Percentiles rank a stretch among this genome's conserved stretches.
phyloP scores from a whole-genome alignment of 2,797 vertebrate species.

The Distichodus sexfasciatus region DNA sequence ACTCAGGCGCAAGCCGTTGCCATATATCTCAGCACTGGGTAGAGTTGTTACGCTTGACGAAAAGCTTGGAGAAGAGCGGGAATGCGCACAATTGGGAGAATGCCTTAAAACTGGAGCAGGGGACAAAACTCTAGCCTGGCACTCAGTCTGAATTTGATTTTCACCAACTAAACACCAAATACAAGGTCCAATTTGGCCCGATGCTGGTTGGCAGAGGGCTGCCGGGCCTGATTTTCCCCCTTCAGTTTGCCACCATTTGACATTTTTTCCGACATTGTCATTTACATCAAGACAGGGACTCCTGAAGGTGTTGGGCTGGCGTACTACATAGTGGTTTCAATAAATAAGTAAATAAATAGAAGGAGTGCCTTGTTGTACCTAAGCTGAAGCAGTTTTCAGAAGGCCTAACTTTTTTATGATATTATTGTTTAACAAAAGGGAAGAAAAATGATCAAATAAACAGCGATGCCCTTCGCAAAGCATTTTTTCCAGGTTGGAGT shows the following conservation, averaged over 20 bases:
- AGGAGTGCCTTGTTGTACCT: slow-evolving; percentile 55
- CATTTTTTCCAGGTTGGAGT: slow-evolving; percentile 10
- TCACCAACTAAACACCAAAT: slow-evolving; percentile 30
- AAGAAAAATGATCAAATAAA: background rate
- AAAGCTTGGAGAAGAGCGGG: slow-evolving; percentile 81
- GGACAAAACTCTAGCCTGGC: slow-evolving; percentile 53
- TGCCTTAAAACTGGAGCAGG: slow-evolving; percentile 56
- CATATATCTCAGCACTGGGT: slow-evolving; percentile 59
- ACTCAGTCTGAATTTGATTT: slow-evolving; percentile 43
- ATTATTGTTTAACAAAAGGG: too few relatives aligned
- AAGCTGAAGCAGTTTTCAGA: slow-evolving; percentile 55
- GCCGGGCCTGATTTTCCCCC: slow-evolving; percentile 51
- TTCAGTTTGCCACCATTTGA: slow-evolving; percentile 55
- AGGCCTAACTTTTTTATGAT: slow-evolving; percentile 38
- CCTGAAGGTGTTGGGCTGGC: slow-evolving; percentile 56
- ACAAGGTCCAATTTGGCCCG: slow-evolving; percentile 22
- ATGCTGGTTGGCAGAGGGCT: slow-evolving; percentile 40
- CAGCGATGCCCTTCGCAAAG: background rate
- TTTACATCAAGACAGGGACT: slow-evolving; percentile 56
- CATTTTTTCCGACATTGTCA: slow-evolving; percentile 55
- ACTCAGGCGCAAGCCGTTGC: slow-evolving; percentile 47
- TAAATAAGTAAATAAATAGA: slow-evolving; percentile 51
- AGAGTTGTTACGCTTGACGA: slow-evolving; percentile 69
- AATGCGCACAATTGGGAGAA: slow-evolving; percentile 64
- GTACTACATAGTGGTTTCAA: slow-evolving; percentile 53